Evolutionary conservation across 2,797 vertebrate species (phyloP), one percentile per base, ranked within the genome.

Genomic region (Muscicapa comitata): DNA sequence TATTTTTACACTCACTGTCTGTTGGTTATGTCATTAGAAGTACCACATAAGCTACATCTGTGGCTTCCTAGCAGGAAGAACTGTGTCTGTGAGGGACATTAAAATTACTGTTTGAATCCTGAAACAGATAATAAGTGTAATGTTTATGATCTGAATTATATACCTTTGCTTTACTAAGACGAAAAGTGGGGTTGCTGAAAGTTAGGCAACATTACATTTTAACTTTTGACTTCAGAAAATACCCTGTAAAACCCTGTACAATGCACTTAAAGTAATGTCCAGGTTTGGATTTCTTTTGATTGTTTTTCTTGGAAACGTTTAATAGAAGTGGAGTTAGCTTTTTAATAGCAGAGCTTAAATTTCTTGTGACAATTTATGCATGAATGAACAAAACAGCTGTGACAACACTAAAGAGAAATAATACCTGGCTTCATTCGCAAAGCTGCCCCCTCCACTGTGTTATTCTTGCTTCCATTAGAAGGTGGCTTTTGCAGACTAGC

Each of bases 101-200:
- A 20, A 51, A 93, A 38, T 50, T 75, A n/a, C n/a, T 80, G 54
- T 84, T 92, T 57, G 68, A 82, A 86, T 61, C 38, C 61, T 85
- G 73, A 86, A 85, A 84, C 25, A 48, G 3, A 17, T 54, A 17
- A 53, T 43, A 38, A 21, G 4, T 77, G 28, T 77, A 25, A 15
- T 21, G 24, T 58, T 74, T 83, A 3, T 86, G 35, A 53, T 65
- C 50, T 57, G 48, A 63, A 55, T 80, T 73, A 35, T 5, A 50
- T 55, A 15, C 15, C 10, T 84, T 91, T 91, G 50, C 42, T 80
- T 51, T 83, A 65, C 33, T 78, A 29, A 42, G 71, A 5, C 62
- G 72, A 13, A 65, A 71, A 89, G 43, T 57, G 73, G 28, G 21
- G 42, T 67, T 62, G 3, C 26, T 88, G 45, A 21, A 70, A 93